Base-by-base conservation (phyloP, 2,888 invertebrate genomes). In the Apocheima hispidaria region DNA sequence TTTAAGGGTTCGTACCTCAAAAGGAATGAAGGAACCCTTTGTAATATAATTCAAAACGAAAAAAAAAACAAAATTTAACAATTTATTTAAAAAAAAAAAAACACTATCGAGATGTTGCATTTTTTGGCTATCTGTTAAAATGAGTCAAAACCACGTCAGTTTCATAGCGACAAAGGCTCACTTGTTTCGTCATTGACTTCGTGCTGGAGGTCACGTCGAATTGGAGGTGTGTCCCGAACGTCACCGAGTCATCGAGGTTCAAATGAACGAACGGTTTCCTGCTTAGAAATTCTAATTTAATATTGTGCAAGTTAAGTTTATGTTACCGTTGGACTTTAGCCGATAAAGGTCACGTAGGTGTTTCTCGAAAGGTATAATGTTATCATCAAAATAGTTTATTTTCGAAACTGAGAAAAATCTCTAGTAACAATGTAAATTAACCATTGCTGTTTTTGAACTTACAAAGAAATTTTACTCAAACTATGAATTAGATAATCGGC, bases 141-240 rank as follows among this genome's bases (percentile, higher is more conserved):
- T n/a, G n/a, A n/a, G n/a, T n/a, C n/a, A n/a, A n/a, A 1, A 12
- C 12, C n/a, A 33, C 4, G 33, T 18, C 36, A 16, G 2, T 36
- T 9, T 1, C 12, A 21, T 41, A 21, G 12, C 21, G 21, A 3
- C 41, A 21, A 21, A 21, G 12, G 2, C 16, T 1, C 16, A 18
- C 16, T 5, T 16, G 7, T 41, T 41, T 41, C 41, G 41, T 41
- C 23, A 41, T 41, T 4, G 3, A 10, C 12, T 16, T 21, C 44
- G 20, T 48, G 33, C 4, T 7, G 21, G 6, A 33, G 33, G 20
- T 33, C 48, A 48, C 33, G 33, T 48, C 20, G 30, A 33, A n/a
- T 35, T 23, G 49, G 49, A 49, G 49, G 49, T 36, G 49, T 49
- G 49, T 49, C 49, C n/a, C 18, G 36, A 12, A 49, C 49, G 49